phyloP scores from a whole-genome alignment of 2,113 vertebrate species.

The Pelobates fuscus region DNA sequence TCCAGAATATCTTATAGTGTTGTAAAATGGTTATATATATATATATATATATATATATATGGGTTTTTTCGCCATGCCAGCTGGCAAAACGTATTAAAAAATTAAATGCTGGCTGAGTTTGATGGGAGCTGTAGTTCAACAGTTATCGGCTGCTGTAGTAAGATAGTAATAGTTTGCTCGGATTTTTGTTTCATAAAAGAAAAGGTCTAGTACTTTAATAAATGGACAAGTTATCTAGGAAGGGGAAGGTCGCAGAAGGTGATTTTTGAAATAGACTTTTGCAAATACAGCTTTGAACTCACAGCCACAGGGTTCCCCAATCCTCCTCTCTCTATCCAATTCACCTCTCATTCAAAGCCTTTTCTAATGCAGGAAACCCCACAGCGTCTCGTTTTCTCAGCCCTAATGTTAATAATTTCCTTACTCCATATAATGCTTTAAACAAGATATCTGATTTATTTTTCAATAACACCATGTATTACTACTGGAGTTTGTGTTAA shows the following conservation, averaged over 20 bases:
- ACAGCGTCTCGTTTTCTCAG: slow-evolving; percentile 1
- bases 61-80: too few species aligned
- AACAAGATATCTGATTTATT: slow-evolving; percentile 39
- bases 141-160: background rate
- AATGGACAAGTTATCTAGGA: slow-evolving; percentile 1
- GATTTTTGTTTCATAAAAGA: too few species aligned
- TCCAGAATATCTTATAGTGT: too few species aligned
- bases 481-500: slow-evolving; percentile 19
- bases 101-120: background rate
- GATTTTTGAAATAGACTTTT: background rate
- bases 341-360: slow-evolving; percentile 17
- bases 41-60: too few species aligned
- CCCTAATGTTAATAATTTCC: slow-evolving; percentile 13
- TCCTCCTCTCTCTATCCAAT: slow-evolving; percentile 1
- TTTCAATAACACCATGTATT: slow-evolving; percentile 20
- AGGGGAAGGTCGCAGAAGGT: slow-evolving; percentile 1
- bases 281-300: background rate
- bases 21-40: too few species aligned
- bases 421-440: slow-evolving; percentile 23
- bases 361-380: slow-evolving; percentile 11
- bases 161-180: background rate
- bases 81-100: too few species aligned
- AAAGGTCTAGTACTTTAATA: background rate
- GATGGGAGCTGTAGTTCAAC: background rate
- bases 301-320: background rate